Percentiles rank a stretch among this genome's conserved stretches.
Conservation (phyloP, 64 coral and sea anemone genomes). For the Acropora tenuis region DNA sequence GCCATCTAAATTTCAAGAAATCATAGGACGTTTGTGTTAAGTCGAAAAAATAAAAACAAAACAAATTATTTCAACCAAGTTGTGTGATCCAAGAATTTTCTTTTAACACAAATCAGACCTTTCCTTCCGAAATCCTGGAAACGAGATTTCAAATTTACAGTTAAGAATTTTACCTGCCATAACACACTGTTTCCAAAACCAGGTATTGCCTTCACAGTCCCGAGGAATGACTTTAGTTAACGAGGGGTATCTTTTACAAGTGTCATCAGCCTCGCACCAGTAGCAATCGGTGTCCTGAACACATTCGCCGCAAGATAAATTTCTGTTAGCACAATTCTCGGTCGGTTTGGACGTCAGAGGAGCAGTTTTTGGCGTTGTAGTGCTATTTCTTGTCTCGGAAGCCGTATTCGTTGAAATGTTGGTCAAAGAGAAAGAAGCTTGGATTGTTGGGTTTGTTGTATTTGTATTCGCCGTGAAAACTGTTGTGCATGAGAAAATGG, state of each 20-base stretch:
- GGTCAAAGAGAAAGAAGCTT: background rate
- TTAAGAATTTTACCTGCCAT: conserved; percentile 49
- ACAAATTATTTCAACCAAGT: no score
- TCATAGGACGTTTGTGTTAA: no score
- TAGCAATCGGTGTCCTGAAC: conserved; percentile 60
- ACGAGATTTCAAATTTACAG: background rate
- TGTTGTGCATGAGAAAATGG: background rate
- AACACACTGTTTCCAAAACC: conserved; percentile 85
- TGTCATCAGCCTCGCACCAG: conserved; percentile 57
- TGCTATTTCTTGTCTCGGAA: conserved; percentile 4
- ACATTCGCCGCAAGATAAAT: conserved; percentile 63
- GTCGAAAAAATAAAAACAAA: no score
- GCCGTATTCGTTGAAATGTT: background rate
- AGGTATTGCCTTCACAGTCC: conserved; percentile 71
- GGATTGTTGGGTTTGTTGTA: background rate
- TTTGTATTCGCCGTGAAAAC: background rate
- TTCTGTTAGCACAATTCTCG: conserved; percentile 51
- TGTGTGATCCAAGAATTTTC: no score
- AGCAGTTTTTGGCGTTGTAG: conserved; percentile 12
- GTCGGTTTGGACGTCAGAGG: conserved; percentile 34
- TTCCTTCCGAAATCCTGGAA: background rate
- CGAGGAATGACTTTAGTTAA: conserved; percentile 41
- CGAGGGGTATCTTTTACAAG: conserved; percentile 54
- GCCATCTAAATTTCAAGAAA: no score
- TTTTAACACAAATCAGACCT: background rate